These are phyloP conservation scores for Trichopria drosophilae DNA, from an alignment of 2,888 invertebrate species.

Conservation along the genomic window DNA sequence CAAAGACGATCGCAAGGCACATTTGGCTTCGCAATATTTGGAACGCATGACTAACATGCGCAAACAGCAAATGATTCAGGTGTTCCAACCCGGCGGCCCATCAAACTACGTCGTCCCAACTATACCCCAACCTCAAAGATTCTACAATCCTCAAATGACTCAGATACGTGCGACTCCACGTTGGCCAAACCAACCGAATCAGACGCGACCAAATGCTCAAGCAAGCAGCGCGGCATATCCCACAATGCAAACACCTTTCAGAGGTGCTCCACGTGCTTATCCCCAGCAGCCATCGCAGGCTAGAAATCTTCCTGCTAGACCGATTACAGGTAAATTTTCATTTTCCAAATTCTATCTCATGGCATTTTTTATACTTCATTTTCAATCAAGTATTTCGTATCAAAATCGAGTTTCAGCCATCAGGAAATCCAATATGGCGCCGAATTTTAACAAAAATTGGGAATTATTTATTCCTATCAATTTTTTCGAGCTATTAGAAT, in stretches of 20 bases:
- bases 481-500: too few species aligned
- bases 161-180: conserved; percentile 87
- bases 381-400: too few species aligned
- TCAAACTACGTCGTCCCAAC: conserved; percentile 92
- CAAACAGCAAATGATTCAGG: conserved; percentile 90
- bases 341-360: too few species aligned
- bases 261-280: conserved; percentile 64
- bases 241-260: conserved; percentile 74
- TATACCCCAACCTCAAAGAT: conserved; percentile 86
- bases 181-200: conserved; percentile 79
- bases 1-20: conserved; percentile 98
- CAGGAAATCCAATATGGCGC: too few species aligned
- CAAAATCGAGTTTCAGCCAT: too few species aligned
- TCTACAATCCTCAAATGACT: conserved; percentile 91
- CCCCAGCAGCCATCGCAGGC: conserved; percentile 65
- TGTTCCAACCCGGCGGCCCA: too few species aligned
- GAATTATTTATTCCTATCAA: too few species aligned
- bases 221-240: conserved; percentile 69
- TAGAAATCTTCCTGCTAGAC: conserved; percentile 73
- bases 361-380: too few species aligned
- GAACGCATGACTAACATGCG: conserved; percentile 94
- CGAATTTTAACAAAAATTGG: too few species aligned
- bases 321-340: conserved; percentile 80
- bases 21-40: conserved; percentile 97
- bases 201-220: conserved; percentile 75